Percentiles rank a stretch among this genome's conserved stretches.
These are phyloP conservation scores for Talpa occidentalis DNA, from an alignment of 2,113 vertebrate genomes.

Conservation along the genomic window DNA sequence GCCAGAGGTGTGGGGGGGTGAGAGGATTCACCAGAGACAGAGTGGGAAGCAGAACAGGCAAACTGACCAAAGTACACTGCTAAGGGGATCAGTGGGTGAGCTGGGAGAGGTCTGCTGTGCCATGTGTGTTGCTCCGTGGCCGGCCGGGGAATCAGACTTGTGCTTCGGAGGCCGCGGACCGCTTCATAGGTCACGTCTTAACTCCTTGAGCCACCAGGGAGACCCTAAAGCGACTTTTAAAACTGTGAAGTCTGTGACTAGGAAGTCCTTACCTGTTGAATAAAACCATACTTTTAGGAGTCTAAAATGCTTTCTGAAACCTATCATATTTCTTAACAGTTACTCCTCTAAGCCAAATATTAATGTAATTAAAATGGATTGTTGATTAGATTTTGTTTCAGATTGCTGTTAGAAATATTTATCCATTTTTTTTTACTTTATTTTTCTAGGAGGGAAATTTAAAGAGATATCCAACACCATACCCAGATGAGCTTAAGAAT, in stretches of 20 bases:
- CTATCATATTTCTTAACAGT: constrained; percentile 13
- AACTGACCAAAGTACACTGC: no score
- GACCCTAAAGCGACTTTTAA: constrained; percentile 15
- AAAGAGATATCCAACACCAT: constrained; percentile 98
- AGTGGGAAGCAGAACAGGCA: no score
- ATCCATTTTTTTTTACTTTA: constrained; percentile 44
- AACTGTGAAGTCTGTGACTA: constrained; percentile 28
- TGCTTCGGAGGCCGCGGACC: no score
- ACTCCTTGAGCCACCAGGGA: no score
- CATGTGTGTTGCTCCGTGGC: no score
- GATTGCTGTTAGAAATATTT: constrained; percentile 41
- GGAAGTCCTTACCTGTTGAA: neutral
- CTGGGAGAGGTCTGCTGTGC: no score
- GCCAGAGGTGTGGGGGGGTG: no score
- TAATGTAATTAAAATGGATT: neutral
- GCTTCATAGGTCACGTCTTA: no score
- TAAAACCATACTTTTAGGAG: constrained; percentile 43
- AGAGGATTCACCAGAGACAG: no score
- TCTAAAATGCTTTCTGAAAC: constrained; percentile 21
- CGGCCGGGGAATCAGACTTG: no score
- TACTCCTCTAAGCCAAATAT: neutral
- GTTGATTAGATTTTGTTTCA: constrained; percentile 43
- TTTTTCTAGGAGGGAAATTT: constrained; percentile 94
- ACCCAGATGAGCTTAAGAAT: constrained; percentile 98
- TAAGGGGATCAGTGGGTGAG: no score